Conservation (phyloP, 2,797 vertebrate genomes). For the Danio choprae region DNA sequence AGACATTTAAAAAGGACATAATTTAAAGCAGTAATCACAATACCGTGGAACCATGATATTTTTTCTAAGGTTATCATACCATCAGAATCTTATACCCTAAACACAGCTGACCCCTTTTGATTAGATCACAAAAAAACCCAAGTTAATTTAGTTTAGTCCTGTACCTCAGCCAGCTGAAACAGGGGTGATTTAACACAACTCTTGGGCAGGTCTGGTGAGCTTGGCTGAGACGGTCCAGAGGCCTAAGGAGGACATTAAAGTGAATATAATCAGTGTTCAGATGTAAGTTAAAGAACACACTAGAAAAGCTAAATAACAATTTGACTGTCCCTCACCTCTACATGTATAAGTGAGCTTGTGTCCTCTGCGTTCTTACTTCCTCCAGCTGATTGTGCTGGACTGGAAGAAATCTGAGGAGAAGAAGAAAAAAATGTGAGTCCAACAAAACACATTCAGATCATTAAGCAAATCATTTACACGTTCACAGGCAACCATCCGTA, state of each 20-base stretch:
- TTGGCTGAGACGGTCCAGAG: conserved; percentile 76
- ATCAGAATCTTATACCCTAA: no score
- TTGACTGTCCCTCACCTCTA: conserved; percentile 67
- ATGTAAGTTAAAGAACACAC: no score
- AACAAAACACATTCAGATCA: conserved; percentile 3
- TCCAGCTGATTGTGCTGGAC: conserved; percentile 69
- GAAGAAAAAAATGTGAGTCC: conserved; percentile 14
- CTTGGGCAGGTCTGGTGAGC: conserved; percentile 78
- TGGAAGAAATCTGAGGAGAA: conserved; percentile 79
- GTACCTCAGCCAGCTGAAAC: conserved; percentile 85
- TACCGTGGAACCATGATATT: no score
- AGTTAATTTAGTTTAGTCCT: neutral
- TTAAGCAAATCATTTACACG: neutral
- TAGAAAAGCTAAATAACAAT: neutral
- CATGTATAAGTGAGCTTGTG: conserved; percentile 66
- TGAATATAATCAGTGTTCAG: neutral
- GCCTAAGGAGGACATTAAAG: conserved; percentile 70
- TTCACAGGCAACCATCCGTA: neutral
- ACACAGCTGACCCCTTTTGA: no score
- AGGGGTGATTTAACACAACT: conserved; percentile 80
- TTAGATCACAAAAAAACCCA: no score
- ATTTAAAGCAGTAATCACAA: no score
- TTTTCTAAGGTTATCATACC: no score
- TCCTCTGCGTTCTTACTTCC: conserved; percentile 68
- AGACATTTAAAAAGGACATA: no score